Base-by-base conservation (phyloP, 2,113 vertebrate genomes). In the Otolemur garnettii region DNA sequence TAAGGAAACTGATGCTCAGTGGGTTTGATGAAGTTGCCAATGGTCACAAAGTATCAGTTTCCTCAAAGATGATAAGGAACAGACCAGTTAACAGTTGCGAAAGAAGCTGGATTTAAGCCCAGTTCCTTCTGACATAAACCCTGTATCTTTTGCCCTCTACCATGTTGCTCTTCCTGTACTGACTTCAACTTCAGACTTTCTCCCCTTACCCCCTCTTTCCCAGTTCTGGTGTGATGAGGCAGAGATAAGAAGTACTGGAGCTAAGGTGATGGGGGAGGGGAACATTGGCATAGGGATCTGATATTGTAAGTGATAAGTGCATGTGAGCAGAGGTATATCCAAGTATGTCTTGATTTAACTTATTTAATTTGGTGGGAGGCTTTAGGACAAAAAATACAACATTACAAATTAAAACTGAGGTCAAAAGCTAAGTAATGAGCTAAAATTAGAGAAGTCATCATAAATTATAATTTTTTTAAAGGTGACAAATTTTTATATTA, bases 21-120 rank as follows among this genome's bases (percentile, higher is more conserved):
- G 55, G 66, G 12, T 15, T 79, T 96, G 79, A 92, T 90, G 33
- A 89, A 42, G n/a, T 89, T 91, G 5, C 18, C n/a, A 89, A 24
- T 0, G 10, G 50, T 91, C 33, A 77, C n/a, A 77, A 14, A 83
- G 21, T 7, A 59, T 71, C 28, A 78, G 12, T 82, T 87, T 94
- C 21, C 28, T 93, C 30, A 91, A 71, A 85, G n/a, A 60, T 79
- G 26, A 72, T 86, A 69, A 86, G 68, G 24, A 91, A 91, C 38
- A 86, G 10, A 30, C 78, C 55, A 92, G 19, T 7, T 87, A 85
- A 86, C 4, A 84, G 9, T 62, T 87, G 6, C 83, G 4, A 80
- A 84, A 88, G 83, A 89, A 77, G 7, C 1, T 75, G 35, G 17
- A 59, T 87, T 84, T 4, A 85, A 87, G 24, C 62, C 60, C 18